Evolutionary conservation across 2,888 invertebrate genomes (phyloP).

Genomic region (Lasioglossum malachurum): DNA sequence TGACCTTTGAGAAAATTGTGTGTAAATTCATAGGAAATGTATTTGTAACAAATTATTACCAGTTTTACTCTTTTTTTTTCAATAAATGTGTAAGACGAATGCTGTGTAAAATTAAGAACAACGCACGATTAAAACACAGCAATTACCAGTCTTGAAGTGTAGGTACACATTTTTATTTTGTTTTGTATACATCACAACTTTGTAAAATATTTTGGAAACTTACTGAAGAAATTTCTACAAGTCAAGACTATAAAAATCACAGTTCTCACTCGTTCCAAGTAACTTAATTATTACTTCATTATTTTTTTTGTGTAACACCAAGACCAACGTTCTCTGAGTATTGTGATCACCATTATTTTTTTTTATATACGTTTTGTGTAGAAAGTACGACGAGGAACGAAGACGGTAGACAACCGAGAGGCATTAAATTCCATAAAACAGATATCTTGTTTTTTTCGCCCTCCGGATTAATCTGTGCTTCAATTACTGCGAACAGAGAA

Average conservation of each 20-base stretch:
- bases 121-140: constrained; percentile 69
- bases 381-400: constrained; percentile 43
- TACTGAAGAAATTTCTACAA: constrained; percentile 71
- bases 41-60: constrained; percentile 28
- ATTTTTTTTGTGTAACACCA: constrained; percentile 58
- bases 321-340: constrained; percentile 62
- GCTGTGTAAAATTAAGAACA: neutral
- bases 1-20: constrained; percentile 6
- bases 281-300: constrained; percentile 67
- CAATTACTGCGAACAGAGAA: constrained; percentile 19
- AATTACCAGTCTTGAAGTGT: constrained; percentile 80
- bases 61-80: neutral
- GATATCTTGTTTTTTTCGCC: constrained; percentile 25
- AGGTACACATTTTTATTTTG: constrained; percentile 75
- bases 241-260: constrained; percentile 75
- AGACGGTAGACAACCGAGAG: constrained; percentile 21
- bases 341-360: constrained; percentile 45
- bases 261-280: constrained; percentile 72
- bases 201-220: constrained; percentile 74
- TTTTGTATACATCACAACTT: constrained; percentile 72
- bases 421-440: constrained; percentile 27
- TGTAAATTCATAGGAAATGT: constrained; percentile 23
- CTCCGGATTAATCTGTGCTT: constrained; percentile 29
- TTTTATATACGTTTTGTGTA: constrained; percentile 36
- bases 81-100: neutral